Evolutionary conservation across 2,113 vertebrate genomes (phyloP).

Genomic region (Ailuropoda melanoleuca): DNA sequence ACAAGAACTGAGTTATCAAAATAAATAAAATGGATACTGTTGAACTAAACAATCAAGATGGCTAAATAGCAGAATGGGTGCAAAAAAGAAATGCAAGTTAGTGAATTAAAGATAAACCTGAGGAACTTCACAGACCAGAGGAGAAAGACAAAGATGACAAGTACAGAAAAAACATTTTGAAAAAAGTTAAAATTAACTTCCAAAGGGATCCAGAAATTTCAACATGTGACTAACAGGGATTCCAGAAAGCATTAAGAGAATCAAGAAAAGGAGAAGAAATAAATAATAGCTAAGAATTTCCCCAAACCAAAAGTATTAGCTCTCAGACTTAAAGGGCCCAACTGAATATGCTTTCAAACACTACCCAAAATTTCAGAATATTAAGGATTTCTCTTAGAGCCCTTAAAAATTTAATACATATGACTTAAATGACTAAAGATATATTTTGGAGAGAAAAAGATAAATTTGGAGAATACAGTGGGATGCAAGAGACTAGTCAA

Average conservation of each 20-base stretch:
- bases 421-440: not conserved
- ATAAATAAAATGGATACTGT: not conserved
- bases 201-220: not conserved
- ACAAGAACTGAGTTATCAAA: not conserved
- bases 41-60: not conserved
- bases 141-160: not conserved
- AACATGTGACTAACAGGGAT: not conserved
- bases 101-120: not conserved
- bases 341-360: not conserved
- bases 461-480: not conserved
- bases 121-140: not conserved
- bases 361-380: not conserved
- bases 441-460: not conserved
- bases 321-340: not conserved
- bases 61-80: not conserved
- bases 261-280: not conserved
- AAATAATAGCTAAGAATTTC: not conserved
- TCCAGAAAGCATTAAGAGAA: constrained; percentile 26
- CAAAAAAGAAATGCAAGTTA: not conserved
- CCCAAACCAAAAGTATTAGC: constrained; percentile 4
- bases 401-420: not conserved
- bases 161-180: not conserved
- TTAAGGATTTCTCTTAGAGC: not conserved
- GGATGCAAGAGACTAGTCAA: not conserved
- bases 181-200: not conserved